A percentile compares a stretch with the other conserved stretches of the same genome.
phyloP scores from a whole-genome alignment of 2,797 vertebrate species.

The Salmo trutta region DNA sequence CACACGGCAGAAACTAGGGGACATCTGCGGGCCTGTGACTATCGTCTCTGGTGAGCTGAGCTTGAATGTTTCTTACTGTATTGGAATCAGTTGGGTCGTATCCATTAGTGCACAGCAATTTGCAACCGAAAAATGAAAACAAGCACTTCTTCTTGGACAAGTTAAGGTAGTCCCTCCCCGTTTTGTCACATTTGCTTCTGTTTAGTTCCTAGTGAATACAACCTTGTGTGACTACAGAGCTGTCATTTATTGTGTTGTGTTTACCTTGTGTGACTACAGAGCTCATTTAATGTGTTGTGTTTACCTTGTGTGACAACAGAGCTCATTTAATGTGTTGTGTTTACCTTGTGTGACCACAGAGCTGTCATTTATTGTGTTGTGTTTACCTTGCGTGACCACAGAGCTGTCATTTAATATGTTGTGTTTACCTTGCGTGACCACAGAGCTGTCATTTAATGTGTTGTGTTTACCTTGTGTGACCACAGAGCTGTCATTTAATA shows the following conservation, averaged over 20 bases:
- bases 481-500: neutral
- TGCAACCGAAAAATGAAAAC: too few relatives aligned
- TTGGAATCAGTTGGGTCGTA: too few relatives aligned
- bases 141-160: neutral
- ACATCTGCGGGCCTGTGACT: constrained; percentile 92
- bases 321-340: too few relatives aligned
- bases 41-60: constrained; percentile 88
- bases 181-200: neutral
- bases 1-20: constrained; percentile 89
- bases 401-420: neutral
- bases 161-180: neutral
- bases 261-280: neutral
- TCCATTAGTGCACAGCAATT: too few relatives aligned
- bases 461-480: neutral
- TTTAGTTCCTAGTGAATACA: neutral
- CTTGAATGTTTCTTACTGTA: neutral
- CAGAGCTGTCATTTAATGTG: neutral
- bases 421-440: neutral
- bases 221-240: neutral
- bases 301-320: too few relatives aligned
- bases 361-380: neutral
- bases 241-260: neutral
- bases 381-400: neutral
- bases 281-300: too few relatives aligned
- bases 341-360: too few relatives aligned